Conservation (phyloP, 2,888 invertebrate genomes). For the Teleogryllus oceanicus region DNA sequence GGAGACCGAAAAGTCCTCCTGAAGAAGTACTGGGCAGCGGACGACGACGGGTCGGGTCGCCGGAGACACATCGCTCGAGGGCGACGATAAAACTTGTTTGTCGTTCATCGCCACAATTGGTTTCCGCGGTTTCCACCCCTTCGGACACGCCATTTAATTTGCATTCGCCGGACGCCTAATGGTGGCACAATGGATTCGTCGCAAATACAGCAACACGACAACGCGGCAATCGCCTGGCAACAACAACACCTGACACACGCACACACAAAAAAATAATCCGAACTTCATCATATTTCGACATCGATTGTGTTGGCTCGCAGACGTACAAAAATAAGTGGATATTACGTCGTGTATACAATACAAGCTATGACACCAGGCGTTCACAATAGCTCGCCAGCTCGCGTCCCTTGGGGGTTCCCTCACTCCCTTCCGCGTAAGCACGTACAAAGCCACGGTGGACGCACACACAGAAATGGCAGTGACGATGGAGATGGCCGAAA, state of each 20-base stretch:
- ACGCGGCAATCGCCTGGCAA: not conserved
- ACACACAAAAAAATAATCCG: not conserved
- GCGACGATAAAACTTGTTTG: slow-evolving; percentile 5
- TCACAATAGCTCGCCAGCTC: not conserved
- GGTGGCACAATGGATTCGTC: not conserved
- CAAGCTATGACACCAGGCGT: slow-evolving; percentile 6
- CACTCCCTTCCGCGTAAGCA: not conserved
- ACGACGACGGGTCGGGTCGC: not conserved
- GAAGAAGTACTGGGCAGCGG: not conserved
- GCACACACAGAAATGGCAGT: too few species aligned
- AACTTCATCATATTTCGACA: slow-evolving; percentile 8
- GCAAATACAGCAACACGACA: not conserved
- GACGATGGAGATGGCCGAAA: too few species aligned
- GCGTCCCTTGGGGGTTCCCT: not conserved
- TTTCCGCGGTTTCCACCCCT: not conserved
- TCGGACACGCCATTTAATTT: not conserved
- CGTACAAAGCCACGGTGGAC: too few species aligned
- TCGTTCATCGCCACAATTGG: not conserved
- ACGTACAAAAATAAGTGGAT: not conserved
- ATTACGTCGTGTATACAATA: not conserved
- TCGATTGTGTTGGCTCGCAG: not conserved
- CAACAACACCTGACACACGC: too few species aligned
- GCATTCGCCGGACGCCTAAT: not conserved
- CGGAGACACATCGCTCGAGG: not conserved
- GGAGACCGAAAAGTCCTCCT: not conserved